Base-by-base conservation (phyloP, 2,113 vertebrate species). In the Zapornia atra region DNA sequence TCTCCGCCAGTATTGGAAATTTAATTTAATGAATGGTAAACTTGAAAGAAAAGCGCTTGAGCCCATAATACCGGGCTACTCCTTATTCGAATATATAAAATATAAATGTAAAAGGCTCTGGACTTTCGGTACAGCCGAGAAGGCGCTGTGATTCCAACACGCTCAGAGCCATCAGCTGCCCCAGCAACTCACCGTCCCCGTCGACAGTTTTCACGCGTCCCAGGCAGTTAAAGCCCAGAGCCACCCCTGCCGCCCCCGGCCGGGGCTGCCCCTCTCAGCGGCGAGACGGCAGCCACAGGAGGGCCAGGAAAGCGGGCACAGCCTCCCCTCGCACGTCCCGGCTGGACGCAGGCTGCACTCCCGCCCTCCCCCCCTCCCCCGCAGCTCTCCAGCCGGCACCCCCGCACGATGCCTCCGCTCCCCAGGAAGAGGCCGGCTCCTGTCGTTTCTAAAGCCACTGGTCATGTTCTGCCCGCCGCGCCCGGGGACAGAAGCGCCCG, bases 71-170 rank as follows among this genome's bases (percentile, higher is more conserved):
- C 17, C 7, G 22, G 24, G 14, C 20, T 5, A 9, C 5, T 42
- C 25, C 44, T 46, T 46, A 19, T 19, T 46, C 44, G 44, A 46
- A 46, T 19, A 46, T 46, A 46, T 46, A 46, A 44, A 46, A 18
- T 19, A 46, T 24, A 69, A 38, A 51, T 1, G 26, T 1, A 33
- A 36, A 34, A 12, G 11, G 4, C 16, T 42, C 9, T 5, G 20
- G 18, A 3, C 33, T 63, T 33, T 6, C 53, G 29, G 12, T 1
- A 1, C 68, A n/a, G 19, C 36, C 34, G 17, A 22, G 64, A 19
- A 21, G 0, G 1, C 1, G 14, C 3, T 70, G 28, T 21, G 4
- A 40, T 17, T 13, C 61, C 54, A 11, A 51, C 3, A 2, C 5
- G 40, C 29, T 3, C n/a, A 15, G 18, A 36, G 15, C 2, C 5